Conservation (phyloP, 2,888 invertebrate species). For the Ptilodon capucinus region DNA sequence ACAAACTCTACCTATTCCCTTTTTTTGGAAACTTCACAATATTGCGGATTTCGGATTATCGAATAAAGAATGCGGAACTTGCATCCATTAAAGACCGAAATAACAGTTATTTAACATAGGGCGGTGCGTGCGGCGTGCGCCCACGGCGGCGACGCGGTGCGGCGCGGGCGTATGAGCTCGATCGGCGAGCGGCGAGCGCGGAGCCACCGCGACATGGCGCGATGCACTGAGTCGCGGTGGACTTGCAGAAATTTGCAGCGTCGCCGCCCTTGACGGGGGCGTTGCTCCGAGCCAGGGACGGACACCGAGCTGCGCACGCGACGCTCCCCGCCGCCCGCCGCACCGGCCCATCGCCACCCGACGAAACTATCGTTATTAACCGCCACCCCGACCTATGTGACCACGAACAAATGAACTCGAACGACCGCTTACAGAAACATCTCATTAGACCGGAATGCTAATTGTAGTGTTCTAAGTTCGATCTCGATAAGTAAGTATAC, state of each 20-base stretch:
- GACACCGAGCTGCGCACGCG: slow-evolving; percentile 76
- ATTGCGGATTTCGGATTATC: slow-evolving; percentile 44
- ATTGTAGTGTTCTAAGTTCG: slow-evolving; percentile 35
- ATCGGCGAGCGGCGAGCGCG: slow-evolving; percentile 68
- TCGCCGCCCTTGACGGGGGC: slow-evolving; percentile 83
- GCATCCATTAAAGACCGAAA: slow-evolving; percentile 78
- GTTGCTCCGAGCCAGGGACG: slow-evolving; percentile 82
- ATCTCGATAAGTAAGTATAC: slow-evolving; percentile 42
- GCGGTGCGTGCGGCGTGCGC: slow-evolving; percentile 63
- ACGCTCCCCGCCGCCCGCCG: slow-evolving; percentile 59
- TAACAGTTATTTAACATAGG: slow-evolving; percentile 79
- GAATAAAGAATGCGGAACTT: slow-evolving; percentile 75
- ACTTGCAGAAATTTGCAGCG: slow-evolving; percentile 82
- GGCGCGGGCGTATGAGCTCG: no score
- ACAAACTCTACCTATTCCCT: slow-evolving; percentile 48
- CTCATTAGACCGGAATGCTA: slow-evolving; percentile 18
- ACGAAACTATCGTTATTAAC: slow-evolving; percentile 36
- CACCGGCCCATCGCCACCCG: slow-evolving; percentile 39
- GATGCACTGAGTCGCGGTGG: slow-evolving; percentile 79
- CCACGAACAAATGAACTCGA: slow-evolving; percentile 3
- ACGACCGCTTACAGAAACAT: slow-evolving; percentile 6
- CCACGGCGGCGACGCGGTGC: slow-evolving; percentile 56
- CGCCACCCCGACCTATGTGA: slow-evolving; percentile 16
- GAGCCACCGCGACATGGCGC: slow-evolving; percentile 80
- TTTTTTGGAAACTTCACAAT: slow-evolving; percentile 46